Percentiles rank a stretch among this genome's conserved stretches.
phyloP scores from a whole-genome alignment of 2,888 invertebrate genomes.

The Chymomyza fuscimana region DNA sequence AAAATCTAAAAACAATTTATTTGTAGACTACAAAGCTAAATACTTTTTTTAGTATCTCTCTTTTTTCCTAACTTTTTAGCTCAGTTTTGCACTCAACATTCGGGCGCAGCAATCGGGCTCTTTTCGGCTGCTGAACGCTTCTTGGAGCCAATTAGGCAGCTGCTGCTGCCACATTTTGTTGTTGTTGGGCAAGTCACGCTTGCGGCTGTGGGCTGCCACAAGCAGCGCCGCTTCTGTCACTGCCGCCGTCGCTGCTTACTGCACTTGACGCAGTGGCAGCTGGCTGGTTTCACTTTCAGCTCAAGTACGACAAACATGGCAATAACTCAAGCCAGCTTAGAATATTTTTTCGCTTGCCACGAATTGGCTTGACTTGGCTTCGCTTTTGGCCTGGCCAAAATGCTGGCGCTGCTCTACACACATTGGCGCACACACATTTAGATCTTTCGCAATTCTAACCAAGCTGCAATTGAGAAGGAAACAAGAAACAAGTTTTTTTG shows the following conservation, averaged over 20 bases:
- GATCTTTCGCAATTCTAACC: conserved; percentile 66
- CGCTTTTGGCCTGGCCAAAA: not conserved
- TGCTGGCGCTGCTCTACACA: conserved; percentile 13
- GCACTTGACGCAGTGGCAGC: conserved; percentile 18
- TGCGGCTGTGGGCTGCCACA: not conserved
- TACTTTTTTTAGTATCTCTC: not conserved
- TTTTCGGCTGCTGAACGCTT: not conserved
- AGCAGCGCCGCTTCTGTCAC: not conserved
- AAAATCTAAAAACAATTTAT: no score
- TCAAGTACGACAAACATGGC: conserved; percentile 5
- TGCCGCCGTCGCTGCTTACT: not conserved
- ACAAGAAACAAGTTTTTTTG: conserved; percentile 61
- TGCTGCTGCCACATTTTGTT: conserved; percentile 5
- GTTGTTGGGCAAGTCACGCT: conserved; percentile 11
- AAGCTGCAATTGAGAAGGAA: conserved; percentile 35
- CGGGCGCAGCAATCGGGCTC: no score
- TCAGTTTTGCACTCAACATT: not conserved
- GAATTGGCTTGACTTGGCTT: not conserved
- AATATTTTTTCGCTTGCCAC: conserved; percentile 6
- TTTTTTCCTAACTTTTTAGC: not conserved
- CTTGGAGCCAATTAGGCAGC: not conserved
- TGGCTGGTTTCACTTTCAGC: conserved; percentile 61
- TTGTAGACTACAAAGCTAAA: no score
- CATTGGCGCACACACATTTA: conserved; percentile 25
- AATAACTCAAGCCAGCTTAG: not conserved